phyloP scores from a whole-genome alignment of 2,888 invertebrate species.

The Papilio elwesi region DNA sequence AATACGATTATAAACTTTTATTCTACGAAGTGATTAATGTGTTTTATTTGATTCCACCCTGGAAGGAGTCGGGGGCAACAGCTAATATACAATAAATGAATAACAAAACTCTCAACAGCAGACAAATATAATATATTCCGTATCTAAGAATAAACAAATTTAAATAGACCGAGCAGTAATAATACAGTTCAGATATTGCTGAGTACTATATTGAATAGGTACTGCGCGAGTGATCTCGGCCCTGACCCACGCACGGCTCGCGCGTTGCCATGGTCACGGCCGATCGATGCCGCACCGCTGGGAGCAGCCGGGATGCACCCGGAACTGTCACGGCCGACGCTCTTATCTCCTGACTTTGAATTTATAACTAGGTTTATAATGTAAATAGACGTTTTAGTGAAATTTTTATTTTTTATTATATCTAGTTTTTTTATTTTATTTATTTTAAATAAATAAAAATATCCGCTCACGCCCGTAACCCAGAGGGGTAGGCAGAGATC shows the following conservation, averaged over 20 bases:
- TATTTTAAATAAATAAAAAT: no score
- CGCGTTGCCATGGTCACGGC: conserved; percentile 79
- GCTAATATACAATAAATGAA: no score
- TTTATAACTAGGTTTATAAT: conserved; percentile 25
- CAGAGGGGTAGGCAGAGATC: no score
- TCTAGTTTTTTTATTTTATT: conserved; percentile 56
- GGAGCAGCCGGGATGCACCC: conserved; percentile 64
- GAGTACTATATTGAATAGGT: conserved; percentile 19
- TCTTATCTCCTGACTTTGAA: conserved; percentile 16
- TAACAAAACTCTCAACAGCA: neutral
- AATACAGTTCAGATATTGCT: conserved; percentile 18
- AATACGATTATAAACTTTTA: no score
- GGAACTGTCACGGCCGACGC: conserved; percentile 50
- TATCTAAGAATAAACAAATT: neutral
- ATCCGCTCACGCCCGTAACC: no score
- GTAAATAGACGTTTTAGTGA: conserved; percentile 1
- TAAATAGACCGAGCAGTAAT: conserved; percentile 8
- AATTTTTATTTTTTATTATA: conserved; percentile 48
- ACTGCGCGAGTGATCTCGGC: conserved; percentile 52
- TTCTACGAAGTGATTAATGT: no score
- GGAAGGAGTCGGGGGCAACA: no score
- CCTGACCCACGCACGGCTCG: conserved; percentile 74
- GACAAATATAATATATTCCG: neutral
- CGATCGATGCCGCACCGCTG: conserved; percentile 64
- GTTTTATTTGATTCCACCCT: no score